Evolutionary conservation across 2,797 vertebrate genomes (phyloP).

Genomic region (Craterocephalus amniculus): DNA sequence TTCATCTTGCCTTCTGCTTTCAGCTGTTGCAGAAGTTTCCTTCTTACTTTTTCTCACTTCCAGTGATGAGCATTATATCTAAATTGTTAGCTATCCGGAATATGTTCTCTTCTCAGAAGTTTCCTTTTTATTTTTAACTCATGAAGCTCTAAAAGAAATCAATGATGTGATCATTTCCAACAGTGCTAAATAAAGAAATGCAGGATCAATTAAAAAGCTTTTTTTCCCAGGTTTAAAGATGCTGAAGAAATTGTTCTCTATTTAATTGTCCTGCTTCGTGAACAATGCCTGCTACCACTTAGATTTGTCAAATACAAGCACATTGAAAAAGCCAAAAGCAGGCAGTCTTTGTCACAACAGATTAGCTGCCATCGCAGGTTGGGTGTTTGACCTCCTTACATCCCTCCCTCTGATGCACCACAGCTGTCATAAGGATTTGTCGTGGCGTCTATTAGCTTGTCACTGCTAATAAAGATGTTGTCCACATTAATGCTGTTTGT

Average conservation of each 20-base stretch:
- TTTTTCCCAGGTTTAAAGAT: not conserved
- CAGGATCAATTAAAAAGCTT: not conserved
- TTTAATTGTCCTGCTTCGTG: not conserved
- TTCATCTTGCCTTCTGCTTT: not conserved
- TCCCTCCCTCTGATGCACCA: conserved; percentile 22
- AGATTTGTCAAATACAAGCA: conserved; percentile 27
- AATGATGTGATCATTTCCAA: not conserved
- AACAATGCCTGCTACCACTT: not conserved
- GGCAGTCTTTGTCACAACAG: conserved; percentile 54
- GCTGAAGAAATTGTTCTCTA: not conserved
- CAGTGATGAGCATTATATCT: not conserved
- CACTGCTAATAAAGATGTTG: conserved; percentile 53
- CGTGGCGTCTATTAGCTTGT: conserved; percentile 59
- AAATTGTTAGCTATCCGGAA: not conserved
- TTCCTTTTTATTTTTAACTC: not conserved
- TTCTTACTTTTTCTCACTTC: not conserved
- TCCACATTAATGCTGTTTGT: conserved; percentile 58
- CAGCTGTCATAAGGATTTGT: conserved; percentile 60
- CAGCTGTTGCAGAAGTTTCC: not conserved
- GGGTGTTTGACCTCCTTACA: conserved; percentile 49
- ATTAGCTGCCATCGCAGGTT: conserved; percentile 51
- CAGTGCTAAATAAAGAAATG: not conserved
- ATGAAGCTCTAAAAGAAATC: not conserved
- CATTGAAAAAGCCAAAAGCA: conserved; percentile 58
- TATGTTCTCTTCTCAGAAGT: no score